Evolutionary conservation across 1,140 invertebrate species (phyloP), one percentile per base, ranked within the genome.

Genomic region (Drosophila subobscura): DNA sequence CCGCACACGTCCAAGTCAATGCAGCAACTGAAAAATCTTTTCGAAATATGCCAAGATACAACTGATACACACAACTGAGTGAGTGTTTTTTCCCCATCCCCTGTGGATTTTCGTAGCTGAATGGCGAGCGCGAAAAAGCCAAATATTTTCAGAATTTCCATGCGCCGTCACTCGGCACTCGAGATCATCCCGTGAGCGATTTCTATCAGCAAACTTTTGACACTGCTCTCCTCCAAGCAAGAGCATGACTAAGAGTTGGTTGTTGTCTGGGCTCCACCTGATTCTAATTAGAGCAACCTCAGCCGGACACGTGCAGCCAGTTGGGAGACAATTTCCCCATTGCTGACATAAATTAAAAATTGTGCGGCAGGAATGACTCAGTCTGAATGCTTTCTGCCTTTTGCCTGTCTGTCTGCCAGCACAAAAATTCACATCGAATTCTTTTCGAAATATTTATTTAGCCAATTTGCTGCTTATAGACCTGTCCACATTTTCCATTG

Each of bases 1-100:
- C 74, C 70, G 77, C 51, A 86, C 83, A 88, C 83, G 72, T 88
- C 74, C 65, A 86, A 86, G 78, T 83, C 83, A 86, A 83, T 81
- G 71, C 75, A 86, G 78, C 83, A 86, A 86, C 83, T 86, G 83
- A 37, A 88, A 86, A 79, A 57, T 72, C 55, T 88, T 86, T 81
- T 86, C 63, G 59, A 86, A 86, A 88, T 20, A 81, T 54, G 46
- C 77, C 56, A 65, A 70, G 45, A 77, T 46, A 56, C 72, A 73
- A 60, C 51, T 59, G 33, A 12, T 37, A 12, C 63, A 12, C 63
- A 55, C 65, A 72, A 64, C 44, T 44, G 70, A 37, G 5, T 52
- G 29, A 74, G 71, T 37, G 49, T 42, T 56, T 67, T 68, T 55
- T 42, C 22, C 12, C 2, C 22, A 40, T 45, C 4, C 33, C 23